phyloP scores from a whole-genome alignment of 2,888 invertebrate species.

The Ornithoptera priamus region DNA sequence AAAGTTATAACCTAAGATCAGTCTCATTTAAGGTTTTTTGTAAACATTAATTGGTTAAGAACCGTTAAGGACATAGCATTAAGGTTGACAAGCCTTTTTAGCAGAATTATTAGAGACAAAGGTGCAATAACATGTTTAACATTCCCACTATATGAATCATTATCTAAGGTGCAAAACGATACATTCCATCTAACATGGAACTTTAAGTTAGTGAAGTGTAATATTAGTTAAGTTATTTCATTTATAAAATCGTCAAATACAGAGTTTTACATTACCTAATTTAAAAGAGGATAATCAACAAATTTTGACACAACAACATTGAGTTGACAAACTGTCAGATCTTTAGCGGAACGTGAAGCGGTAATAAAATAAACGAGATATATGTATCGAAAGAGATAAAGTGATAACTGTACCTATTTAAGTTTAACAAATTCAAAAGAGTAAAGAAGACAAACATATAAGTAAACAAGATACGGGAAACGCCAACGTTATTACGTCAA shows the following conservation, averaged over 20 bases:
- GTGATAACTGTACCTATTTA: conserved; percentile 3
- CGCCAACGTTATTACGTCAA: conserved; percentile 16
- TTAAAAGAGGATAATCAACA: conserved; percentile 67
- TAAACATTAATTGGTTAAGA: conserved; percentile 23
- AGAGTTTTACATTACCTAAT: conserved; percentile 50
- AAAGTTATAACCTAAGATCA: conserved; percentile 23
- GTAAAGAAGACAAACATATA: conserved; percentile 13
- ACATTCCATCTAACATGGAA: conserved; percentile 28
- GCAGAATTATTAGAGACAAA: conserved; percentile 53
- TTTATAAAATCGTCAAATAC: conserved; percentile 55
- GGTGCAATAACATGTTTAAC: conserved; percentile 61
- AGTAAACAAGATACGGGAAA: not conserved
- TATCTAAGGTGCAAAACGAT: conserved; percentile 51
- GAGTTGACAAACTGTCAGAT: conserved; percentile 59
- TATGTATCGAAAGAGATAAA: conserved; percentile 3
- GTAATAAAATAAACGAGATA: conserved; percentile 5
- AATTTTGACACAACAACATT: conserved; percentile 69
- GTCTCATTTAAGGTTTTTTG: not conserved
- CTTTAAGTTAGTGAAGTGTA: conserved; percentile 36
- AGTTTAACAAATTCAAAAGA: not conserved
- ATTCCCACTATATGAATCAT: conserved; percentile 75
- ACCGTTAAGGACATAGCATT: conserved; percentile 32
- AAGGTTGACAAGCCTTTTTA: conserved; percentile 56
- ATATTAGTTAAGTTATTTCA: conserved; percentile 48
- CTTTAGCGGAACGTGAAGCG: conserved; percentile 23